Base-by-base conservation (phyloP, 1,140 invertebrate species). In the Antheraea mylitta region DNA sequence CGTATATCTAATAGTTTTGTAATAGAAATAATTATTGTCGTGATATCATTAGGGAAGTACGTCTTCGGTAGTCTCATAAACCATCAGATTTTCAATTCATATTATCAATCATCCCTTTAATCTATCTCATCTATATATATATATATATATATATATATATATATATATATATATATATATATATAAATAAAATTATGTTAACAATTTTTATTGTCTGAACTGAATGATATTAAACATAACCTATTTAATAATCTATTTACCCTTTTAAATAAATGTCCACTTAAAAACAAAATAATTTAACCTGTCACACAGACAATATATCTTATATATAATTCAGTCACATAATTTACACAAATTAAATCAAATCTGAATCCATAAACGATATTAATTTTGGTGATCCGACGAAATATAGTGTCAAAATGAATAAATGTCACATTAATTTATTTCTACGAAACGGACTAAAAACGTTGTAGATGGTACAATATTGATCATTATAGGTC, bases 21-120 rank as follows among this genome's bases (percentile, higher is more conserved):
- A 69, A 73, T 71, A n/a, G 73, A 78, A 77, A 74, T 76, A 63
- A 71, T 75, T 73, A 76, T 78, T 82, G 79, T 83, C 81, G 80
- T 84, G 76, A 85, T 85, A 86, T 87, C 82, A 86, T 85, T 81
- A 89, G 80, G 65, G 75, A 73, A 30, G 30, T 53, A 53, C 45
- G 16, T 16, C 16, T 53, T 53, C 45, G 16, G 45, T 53, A 53
- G 45, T 16, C 45, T 53, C 5, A 16, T 53, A 53, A 53, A 53
- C 38, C 38, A 42, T 42, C 38, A 7, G 45, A 9, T n/a, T 53
- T 16, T 53, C 11, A 53, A 11, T 53, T 53, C 22, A 30, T 7
- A 4, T 42, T 42, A 42, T 42, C 38, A 42, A 9, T 9, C 11
- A 42, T 42, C 38, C 38, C 38, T 11, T 42, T 9, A 53, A 53